A percentile compares a stretch with the other conserved stretches of the same genome.
Evolutionary conservation across 1,140 invertebrate genomes (phyloP).

Genomic region (Drosophila nikananu): DNA sequence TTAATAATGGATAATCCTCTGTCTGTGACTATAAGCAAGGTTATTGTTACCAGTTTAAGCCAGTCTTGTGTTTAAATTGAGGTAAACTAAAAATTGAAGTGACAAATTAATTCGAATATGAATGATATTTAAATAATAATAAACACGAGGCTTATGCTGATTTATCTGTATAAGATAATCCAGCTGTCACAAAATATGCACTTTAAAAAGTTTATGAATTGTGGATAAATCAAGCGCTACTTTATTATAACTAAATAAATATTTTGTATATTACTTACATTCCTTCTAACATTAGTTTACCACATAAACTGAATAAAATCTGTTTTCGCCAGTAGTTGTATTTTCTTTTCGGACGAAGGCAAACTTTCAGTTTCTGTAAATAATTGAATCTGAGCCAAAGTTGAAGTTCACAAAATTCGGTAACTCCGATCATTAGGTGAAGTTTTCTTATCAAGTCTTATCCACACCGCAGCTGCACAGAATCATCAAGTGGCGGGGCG

Average conservation of each 20-base stretch:
- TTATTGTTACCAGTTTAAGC: neutral
- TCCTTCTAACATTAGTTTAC: neutral
- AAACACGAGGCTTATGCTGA: too few relatives aligned
- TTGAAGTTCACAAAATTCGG: conserved; percentile 28
- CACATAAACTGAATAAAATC: neutral
- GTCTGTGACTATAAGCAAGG: neutral
- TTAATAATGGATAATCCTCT: conserved; percentile 17
- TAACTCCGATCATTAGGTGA: conserved; percentile 56
- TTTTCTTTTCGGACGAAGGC: neutral
- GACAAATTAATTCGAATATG: neutral
- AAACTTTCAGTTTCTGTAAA: conserved; percentile 16
- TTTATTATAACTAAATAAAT: neutral
- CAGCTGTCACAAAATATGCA: conserved; percentile 5
- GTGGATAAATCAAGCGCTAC: neutral
- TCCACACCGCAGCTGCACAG: conserved; percentile 17
- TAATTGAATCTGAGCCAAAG: conserved; percentile 39
- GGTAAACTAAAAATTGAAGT: neutral
- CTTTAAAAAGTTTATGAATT: neutral
- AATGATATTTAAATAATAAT: conserved; percentile 11
- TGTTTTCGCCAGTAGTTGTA: neutral
- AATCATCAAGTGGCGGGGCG: conserved; percentile 47
- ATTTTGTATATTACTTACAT: too few relatives aligned
- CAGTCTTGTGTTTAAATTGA: conserved; percentile 1
- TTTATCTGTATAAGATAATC: conserved; percentile 16
- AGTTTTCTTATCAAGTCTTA: conserved; percentile 58